These are phyloP conservation scores for Heteractis magnifica DNA, from an alignment of 92 coral and sea anemone species.

Conservation along the genomic window DNA sequence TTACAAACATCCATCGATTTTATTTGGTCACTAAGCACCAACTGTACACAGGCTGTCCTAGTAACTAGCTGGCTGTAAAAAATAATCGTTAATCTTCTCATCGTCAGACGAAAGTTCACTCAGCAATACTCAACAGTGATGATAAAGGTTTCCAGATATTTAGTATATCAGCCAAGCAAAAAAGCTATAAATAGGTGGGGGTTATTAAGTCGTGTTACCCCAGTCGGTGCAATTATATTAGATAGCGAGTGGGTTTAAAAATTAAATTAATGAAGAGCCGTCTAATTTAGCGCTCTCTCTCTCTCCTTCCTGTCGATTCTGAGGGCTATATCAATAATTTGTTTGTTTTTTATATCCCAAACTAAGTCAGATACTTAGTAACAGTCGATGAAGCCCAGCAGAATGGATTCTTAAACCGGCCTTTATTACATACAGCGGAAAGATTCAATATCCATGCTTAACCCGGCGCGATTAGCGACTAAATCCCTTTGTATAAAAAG, in stretches of 20 bases:
- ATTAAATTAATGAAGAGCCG: background rate
- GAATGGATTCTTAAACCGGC: background rate
- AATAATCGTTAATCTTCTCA: background rate
- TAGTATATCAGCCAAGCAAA: background rate
- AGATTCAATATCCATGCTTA: too few relatives aligned
- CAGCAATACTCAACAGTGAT: background rate
- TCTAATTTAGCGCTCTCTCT: background rate
- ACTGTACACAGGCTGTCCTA: background rate
- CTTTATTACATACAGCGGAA: too few relatives aligned
- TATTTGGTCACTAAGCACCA: background rate
- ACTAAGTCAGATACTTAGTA: background rate
- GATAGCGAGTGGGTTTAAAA: background rate
- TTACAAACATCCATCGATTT: background rate
- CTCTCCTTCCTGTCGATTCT: background rate
- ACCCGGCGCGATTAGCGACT: too few relatives aligned
- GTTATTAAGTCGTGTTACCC: too few relatives aligned
- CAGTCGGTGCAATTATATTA: background rate
- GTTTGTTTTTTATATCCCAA: background rate
- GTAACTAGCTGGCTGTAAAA: background rate
- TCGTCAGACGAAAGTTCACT: background rate
- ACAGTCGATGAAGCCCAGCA: background rate
- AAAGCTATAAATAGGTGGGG: background rate
- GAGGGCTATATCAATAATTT: too few relatives aligned
- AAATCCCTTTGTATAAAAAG: too few relatives aligned
- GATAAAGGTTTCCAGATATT: background rate